These are phyloP conservation scores for Anthoptus insignis DNA, from an alignment of 2,888 invertebrate species.

Conservation along the genomic window DNA sequence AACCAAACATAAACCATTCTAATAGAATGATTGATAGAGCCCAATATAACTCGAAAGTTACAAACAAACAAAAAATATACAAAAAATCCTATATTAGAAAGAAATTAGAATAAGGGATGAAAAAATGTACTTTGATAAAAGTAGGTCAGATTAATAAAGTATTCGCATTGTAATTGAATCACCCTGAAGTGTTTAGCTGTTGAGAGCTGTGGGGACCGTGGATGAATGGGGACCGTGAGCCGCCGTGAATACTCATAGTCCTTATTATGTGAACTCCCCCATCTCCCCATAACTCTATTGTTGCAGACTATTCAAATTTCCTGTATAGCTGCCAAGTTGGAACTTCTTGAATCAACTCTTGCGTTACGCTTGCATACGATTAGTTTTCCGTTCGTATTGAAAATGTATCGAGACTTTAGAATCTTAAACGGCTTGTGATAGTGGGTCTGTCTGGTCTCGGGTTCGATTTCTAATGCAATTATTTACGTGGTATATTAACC, in stretches of 20 bases:
- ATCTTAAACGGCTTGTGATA: no score
- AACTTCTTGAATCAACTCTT: conserved; percentile 33
- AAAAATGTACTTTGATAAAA: background rate
- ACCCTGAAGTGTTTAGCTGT: background rate
- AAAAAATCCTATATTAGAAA: background rate
- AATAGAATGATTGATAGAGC: no score
- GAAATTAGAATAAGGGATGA: background rate
- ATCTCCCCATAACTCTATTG: background rate
- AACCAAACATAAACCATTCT: no score
- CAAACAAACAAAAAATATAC: no score
- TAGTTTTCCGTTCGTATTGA: background rate
- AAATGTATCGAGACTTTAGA: background rate
- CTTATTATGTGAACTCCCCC: conserved; percentile 14
- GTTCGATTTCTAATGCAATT: no score
- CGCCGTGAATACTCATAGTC: conserved; percentile 7
- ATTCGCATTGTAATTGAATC: background rate
- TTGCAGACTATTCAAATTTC: conserved; percentile 18
- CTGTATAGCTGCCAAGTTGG: conserved; percentile 17
- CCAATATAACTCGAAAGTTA: no score
- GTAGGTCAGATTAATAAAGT: background rate
- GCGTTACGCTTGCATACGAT: conserved; percentile 14
- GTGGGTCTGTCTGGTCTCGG: no score
- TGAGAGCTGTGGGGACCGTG: background rate
- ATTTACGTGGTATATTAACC: no score
- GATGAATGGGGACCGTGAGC: conserved; percentile 7